Evolutionary conservation across 2,888 invertebrate species (phyloP), one percentile per base, ranked within the genome.

Genomic region (Bunonema sp.): DNA sequence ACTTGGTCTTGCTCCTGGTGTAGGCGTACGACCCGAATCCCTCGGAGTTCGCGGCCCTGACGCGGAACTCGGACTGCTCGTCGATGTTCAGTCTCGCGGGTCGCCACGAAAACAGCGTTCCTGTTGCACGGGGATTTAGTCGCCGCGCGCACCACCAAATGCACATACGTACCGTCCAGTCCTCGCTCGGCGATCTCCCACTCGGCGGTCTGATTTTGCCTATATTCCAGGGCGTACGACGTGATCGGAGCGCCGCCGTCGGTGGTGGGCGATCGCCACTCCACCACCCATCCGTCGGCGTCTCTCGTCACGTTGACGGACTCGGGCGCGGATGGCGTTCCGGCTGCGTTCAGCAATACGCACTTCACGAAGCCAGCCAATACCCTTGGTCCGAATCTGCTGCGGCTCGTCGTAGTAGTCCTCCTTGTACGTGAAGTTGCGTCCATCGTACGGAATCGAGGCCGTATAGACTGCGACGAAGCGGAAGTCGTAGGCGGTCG

Each of bases 151-250:
- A n/a, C n/a, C n/a, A n/a, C n/a, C n/a, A n/a, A n/a, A n/a, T n/a
- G n/a, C n/a, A n/a, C n/a, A n/a, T 52, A 49, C 46, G 56, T 54
- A 2, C 54, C 53, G 34, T 60, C 59, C 26, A 64, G 40, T 3
- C 64, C 64, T 8, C 64, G 30, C 28, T 65, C 65, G 15, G 63
- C 63, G 22, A 66, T 65, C 38, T 65, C 61, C 65, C 65, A 65
- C 30, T 65, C 65, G 1, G 59, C 45, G 2, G 64, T 58, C 26
- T 49, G 47, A 38, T 64, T 61, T 10, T 42, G 46, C 19, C 47
- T 22, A 4, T 52, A 52, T 38, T 65, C 65, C 3, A 65, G 57
- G 4, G 65, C 64, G 49, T 66, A 65, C 18, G 52, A 52, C 1
- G 53, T 51, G 15, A 65, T 54, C 5, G 61, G 56, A 2, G 56